A percentile compares a stretch with the other conserved stretches of the same genome.
Evolutionary conservation across 2,888 invertebrate species (phyloP).

Genomic region (Drosophila stalkeri): DNA sequence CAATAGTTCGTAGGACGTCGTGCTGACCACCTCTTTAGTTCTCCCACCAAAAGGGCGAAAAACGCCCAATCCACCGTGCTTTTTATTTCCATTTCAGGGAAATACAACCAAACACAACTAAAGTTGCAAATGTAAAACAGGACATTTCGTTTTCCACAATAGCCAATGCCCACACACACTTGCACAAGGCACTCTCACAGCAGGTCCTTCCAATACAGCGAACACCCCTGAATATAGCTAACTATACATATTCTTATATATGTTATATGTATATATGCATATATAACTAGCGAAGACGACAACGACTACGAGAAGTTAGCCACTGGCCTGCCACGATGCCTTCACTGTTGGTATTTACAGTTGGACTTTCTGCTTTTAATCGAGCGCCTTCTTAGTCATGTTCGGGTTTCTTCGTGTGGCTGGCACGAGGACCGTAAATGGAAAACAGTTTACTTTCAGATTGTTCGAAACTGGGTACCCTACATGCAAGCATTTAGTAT

Average conservation of each 20-base stretch:
- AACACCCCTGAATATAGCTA: slow-evolving; percentile 10
- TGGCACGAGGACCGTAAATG: slow-evolving; percentile 15
- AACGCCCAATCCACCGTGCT: slow-evolving; percentile 37
- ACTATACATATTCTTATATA: background rate
- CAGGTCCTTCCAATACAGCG: slow-evolving; percentile 2
- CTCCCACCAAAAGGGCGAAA: slow-evolving; percentile 18
- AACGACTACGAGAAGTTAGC: slow-evolving; percentile 37
- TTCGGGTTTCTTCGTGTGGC: slow-evolving; percentile 58
- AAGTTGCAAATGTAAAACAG: slow-evolving; percentile 74
- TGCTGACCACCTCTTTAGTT: slow-evolving; percentile 41
- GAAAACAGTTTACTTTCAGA: background rate
- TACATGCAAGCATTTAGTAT: slow-evolving; percentile 1
- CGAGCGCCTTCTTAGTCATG: slow-evolving; percentile 38
- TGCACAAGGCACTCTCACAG: background rate
- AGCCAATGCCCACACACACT: slow-evolving; percentile 17
- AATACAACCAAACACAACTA: slow-evolving; percentile 50
- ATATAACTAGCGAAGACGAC: slow-evolving; percentile 1
- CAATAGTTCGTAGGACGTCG: slow-evolving; percentile 34
- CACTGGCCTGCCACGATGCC: slow-evolving; percentile 41
- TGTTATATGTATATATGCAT: background rate
- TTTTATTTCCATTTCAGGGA: slow-evolving; percentile 62
- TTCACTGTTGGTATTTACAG: slow-evolving; percentile 37
- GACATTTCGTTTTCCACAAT: slow-evolving; percentile 72
- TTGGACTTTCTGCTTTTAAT: slow-evolving; percentile 24
- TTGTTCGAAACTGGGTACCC: slow-evolving; percentile 24